phyloP scores from a whole-genome alignment of 2,113 vertebrate genomes.

The Nematolebias whitei region DNA sequence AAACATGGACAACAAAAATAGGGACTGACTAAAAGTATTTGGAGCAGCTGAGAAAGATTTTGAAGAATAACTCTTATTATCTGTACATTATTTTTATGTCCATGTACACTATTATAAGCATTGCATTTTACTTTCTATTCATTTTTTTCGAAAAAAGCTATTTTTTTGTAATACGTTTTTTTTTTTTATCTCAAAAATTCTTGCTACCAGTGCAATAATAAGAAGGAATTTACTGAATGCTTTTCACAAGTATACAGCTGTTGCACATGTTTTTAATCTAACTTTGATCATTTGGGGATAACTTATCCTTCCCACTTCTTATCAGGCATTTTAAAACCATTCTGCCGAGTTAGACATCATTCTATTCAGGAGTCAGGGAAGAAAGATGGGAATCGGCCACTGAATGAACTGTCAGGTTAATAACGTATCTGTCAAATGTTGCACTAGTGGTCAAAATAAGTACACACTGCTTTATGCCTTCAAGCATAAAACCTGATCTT shows the following conservation, averaged over 20 bases:
- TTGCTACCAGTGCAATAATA: too few relatives aligned
- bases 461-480: background rate
- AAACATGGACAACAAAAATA: too few relatives aligned
- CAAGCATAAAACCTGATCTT: background rate
- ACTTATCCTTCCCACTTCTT: slow-evolving; percentile 20
- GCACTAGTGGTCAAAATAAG: slow-evolving; percentile 4
- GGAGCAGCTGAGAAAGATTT: too few relatives aligned
- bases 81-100: too few relatives aligned
- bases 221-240: too few relatives aligned
- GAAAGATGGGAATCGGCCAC: slow-evolving; percentile 34
- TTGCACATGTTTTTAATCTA: background rate
- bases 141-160: too few relatives aligned
- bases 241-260: background rate
- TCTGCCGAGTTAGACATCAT: slow-evolving; percentile 38
- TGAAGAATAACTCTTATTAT: too few relatives aligned
- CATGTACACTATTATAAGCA: too few relatives aligned
- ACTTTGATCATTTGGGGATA: slow-evolving; percentile 21
- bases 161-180: too few relatives aligned
- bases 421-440: slow-evolving; percentile 40
- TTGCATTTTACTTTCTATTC: too few relatives aligned
- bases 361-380: slow-evolving; percentile 14
- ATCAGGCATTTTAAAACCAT: slow-evolving; percentile 35
- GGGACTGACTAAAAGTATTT: too few relatives aligned
- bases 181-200: too few relatives aligned
- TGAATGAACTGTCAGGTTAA: slow-evolving; percentile 26